Evolutionary conservation across 2,888 invertebrate genomes (phyloP), one percentile per base, ranked within the genome.

Genomic region (Volucella bombylans): DNA sequence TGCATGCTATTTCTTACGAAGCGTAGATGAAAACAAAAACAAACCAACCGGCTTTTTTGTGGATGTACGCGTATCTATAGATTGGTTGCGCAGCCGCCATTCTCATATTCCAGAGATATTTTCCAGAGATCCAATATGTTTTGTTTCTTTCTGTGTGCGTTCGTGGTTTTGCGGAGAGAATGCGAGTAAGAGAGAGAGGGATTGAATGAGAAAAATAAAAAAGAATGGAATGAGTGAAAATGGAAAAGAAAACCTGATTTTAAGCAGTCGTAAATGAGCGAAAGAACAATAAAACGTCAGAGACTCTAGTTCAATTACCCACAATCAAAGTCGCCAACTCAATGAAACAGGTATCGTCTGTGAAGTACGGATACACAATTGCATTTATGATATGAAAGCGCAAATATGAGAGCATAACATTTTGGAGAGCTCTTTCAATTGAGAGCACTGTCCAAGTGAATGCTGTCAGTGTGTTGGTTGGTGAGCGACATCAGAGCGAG

Each of bases 261-360:
- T 76, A 81, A 81, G 76, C 76, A 85, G 85, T 71, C 85, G 71
- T 81, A 85, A 85, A 85, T 85, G 76, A 85, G 72, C 62, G 67
- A 81, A 80, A 64, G 81, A 85, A 85, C 85, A 85, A 85, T 85
- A 85, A 81, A 85, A 72, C 80, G 85, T 85, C 81, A 72, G 72
- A 85, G 81, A 77, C 80, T 81, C 76, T 81, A 85, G 85, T 85
- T 85, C 85, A 85, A 85, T 85, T 85, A 85, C 85, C 85, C 72
- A 85, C 85, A 85, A 81, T 85, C 85, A 85, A 85, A 85, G 85
- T 85, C 76, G 76, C 85, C 85, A 85, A 76, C 81, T 81, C 85
- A 85, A 85, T 85, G 85, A 85, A 85, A 85, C 85, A 81, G 85
- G 85, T 85, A 81, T 85, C 74, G 72, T 80, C 76, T 85, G 68